Conservation (phyloP, 2,113 vertebrate genomes). For the Lagopus leucura region DNA sequence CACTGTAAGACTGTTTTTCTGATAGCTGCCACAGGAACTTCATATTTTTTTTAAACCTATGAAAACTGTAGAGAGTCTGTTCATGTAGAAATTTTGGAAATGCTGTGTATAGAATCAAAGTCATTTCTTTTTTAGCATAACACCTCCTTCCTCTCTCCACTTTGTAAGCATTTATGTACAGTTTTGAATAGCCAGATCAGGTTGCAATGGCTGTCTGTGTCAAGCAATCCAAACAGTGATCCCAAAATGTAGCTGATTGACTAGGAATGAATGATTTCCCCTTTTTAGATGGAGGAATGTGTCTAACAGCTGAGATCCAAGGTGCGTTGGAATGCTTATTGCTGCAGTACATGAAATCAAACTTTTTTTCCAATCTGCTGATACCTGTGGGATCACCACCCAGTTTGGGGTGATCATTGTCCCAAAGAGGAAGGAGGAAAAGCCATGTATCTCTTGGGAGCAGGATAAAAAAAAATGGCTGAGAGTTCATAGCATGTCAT, state of each 20-base stretch:
- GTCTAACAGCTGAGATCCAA: neutral
- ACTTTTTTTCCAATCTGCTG: neutral
- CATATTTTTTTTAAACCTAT: neutral
- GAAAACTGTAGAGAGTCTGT: neutral
- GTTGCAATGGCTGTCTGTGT: neutral
- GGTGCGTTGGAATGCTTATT: neutral
- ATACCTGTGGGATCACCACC: neutral
- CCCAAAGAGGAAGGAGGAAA: neutral
- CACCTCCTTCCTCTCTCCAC: neutral
- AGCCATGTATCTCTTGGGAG: neutral
- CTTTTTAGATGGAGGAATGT: neutral
- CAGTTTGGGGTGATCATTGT: neutral
- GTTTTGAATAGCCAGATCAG: neutral
- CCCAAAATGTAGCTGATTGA: neutral
- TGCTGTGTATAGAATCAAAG: slow-evolving; percentile 15
- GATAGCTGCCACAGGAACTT: neutral
- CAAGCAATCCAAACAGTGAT: neutral
- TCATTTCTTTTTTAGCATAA: slow-evolving; percentile 15
- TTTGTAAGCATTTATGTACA: neutral
- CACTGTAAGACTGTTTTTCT: slow-evolving; percentile 64
- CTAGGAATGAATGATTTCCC: neutral
- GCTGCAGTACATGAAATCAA: neutral
- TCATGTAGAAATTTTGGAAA: neutral
- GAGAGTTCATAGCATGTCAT: neutral
- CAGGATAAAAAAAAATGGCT: neutral